Base-by-base conservation (phyloP, 2,797 vertebrate species). In the Anabacerthia variegaticeps region DNA sequence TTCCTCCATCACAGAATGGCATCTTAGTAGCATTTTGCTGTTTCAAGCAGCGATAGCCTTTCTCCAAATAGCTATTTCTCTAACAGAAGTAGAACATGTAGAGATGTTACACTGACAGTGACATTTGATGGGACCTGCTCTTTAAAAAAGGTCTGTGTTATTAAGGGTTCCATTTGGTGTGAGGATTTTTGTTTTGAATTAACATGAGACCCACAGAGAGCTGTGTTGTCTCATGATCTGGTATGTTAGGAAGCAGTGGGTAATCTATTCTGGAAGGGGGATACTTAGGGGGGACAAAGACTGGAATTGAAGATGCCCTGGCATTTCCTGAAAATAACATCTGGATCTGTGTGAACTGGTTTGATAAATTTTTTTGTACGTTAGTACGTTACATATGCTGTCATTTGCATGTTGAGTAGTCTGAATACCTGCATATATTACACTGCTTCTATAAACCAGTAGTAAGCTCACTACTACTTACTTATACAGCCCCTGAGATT, bases 361-460 rank as follows among this genome's bases (percentile, higher is more conserved):
- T 95, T 93, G 56, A 67, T 89, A 92, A 96, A 91, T 94, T 81
- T 86, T 96, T 88, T 89, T 86, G 17, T 84, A 52, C 28, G 41
- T 73, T 95, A 78, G 17, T 84, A 52, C 28, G 41, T 73, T 95
- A 78, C 34, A 49, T 84, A 59, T 48, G 24, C 79, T 81, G 39
- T 28, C 54, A 48, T 79, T 91, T 79, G 59, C 82, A 69, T 69
- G 48, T 81, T 23, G 32, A 89, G 48, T 81, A 65, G 49, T 51
- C 46, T 3, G 23, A 89, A 92, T 93, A 81, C 51, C 91, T 94
- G 91, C 79, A 85, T 89, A 52, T 74, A 78, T 92, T 96, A 65
- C 12, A 32, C 27, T 44, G 48, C 51, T 92, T 75, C 2, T 18
- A 41, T 59, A 62, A 84, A 93, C 41, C 28, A n/a, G 13, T 62